Percentiles rank a stretch among this genome's conserved stretches.
Evolutionary conservation across 2,888 invertebrate genomes (phyloP).

Genomic region (Diaphora mendica): DNA sequence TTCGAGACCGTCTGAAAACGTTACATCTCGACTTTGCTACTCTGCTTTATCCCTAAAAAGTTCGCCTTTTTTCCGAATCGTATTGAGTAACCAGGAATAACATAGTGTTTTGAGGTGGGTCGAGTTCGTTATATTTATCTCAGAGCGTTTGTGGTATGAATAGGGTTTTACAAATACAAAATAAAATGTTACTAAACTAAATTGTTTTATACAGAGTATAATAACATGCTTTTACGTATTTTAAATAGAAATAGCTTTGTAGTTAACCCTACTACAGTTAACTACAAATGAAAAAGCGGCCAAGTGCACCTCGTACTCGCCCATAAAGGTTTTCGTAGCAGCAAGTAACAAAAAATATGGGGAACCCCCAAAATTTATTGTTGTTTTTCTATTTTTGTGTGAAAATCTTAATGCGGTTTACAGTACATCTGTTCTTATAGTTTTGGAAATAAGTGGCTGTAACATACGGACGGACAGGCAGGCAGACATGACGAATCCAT

Average conservation of each 20-base stretch:
- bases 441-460: too few species aligned
- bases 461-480: too few species aligned
- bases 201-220: background rate
- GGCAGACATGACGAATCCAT: too few species aligned
- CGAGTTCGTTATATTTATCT: slow-evolving; percentile 22
- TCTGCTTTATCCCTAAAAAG: slow-evolving; percentile 76
- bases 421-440: too few species aligned
- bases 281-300: too few species aligned
- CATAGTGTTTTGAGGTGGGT: slow-evolving; percentile 34
- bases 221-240: background rate
- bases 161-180: background rate
- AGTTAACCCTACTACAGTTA: background rate
- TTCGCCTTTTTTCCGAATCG: slow-evolving; percentile 67
- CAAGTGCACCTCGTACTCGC: too few species aligned
- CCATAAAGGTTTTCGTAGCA: too few species aligned
- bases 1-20: slow-evolving; percentile 81
- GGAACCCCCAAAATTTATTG: too few species aligned
- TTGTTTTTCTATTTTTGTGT: too few species aligned
- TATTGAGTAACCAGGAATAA: slow-evolving; percentile 50
- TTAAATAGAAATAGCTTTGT: background rate
- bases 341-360: too few species aligned
- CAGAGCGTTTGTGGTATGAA: background rate
- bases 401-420: too few species aligned
- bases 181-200: background rate
- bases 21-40: slow-evolving; percentile 82